Evolutionary conservation across 1,140 invertebrate genomes (phyloP), one percentile per base, ranked within the genome.

Genomic region (Sitobion miscanthi): DNA sequence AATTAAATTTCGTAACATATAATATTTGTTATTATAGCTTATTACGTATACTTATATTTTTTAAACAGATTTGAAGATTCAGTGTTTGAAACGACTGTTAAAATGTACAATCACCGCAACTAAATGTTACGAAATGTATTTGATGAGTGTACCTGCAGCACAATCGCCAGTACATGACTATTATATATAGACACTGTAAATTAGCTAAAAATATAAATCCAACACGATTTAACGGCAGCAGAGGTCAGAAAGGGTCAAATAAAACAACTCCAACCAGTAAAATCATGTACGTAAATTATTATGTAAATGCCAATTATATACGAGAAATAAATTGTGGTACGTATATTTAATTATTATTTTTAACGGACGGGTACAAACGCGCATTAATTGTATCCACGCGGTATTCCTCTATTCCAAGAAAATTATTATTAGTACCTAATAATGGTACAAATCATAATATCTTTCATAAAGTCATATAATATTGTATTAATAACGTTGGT

Each of bases 271-370:
- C 38, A n/a, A 47, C 25, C 25, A 45, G 42, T 47, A 25, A 86
- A 17, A 20, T 14, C 42, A 45, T 86, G 85, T n/a, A 17, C 25
- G 45, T 47, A 86, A 47, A 47, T 47, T 47, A 47, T 86, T 49
- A 86, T 86, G 85, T n/a, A 47, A 86, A 86, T 47, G 23, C 42
- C 23, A 47, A 49, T 47, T 86, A 86, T 25, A 14, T 42, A 25
- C 83, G 35, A 83, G 82, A 85, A 85, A 85, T 85, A 85, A 85
- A 85, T 85, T n/a, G 62, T 77, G 62, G 83, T 42, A 23, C 21
- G 23, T 30, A 14, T 45, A 85, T 42, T 77, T 77, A 77, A 77
- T 77, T 77, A 77, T n/a, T 54, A 54, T 54, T 54, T 23, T 54
- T 54, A 54, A 54, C 49, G 47, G 1, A 14, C 47, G 47, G 25